Evolutionary conservation across 92 coral and sea anemone genomes (phyloP).

Genomic region (Bergia puertoricense): DNA sequence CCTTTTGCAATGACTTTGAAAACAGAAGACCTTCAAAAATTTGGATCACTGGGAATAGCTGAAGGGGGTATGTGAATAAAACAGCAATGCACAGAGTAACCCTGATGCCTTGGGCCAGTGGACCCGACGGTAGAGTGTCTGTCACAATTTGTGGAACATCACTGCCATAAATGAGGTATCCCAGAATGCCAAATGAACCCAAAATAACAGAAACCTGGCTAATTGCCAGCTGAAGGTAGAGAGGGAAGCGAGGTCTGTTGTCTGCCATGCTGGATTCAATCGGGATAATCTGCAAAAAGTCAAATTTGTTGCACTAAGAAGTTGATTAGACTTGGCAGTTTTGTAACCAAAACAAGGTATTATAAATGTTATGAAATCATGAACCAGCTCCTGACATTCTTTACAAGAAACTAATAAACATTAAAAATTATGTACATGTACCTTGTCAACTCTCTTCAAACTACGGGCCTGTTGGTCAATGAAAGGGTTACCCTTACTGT

Average conservation of each 20-base stretch:
- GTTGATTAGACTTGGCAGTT: too few species aligned
- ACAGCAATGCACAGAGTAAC: slow-evolving; percentile 82
- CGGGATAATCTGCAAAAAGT: slow-evolving; percentile 76
- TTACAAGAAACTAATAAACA: too few species aligned
- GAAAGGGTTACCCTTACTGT: too few species aligned
- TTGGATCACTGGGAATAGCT: slow-evolving; percentile 85
- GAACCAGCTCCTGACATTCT: too few species aligned
- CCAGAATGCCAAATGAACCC: slow-evolving; percentile 88
- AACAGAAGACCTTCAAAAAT: slow-evolving; percentile 77
- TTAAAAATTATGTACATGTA: too few species aligned
- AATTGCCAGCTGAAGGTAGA: slow-evolving; percentile 86
- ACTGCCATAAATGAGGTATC: slow-evolving; percentile 82
- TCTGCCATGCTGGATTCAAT: slow-evolving; percentile 95
- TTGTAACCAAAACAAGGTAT: too few species aligned
- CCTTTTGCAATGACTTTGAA: slow-evolving; percentile 50
- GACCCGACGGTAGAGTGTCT: slow-evolving; percentile 64
- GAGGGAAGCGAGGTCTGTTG: slow-evolving; percentile 81
- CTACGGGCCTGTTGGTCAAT: too few species aligned
- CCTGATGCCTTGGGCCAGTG: slow-evolving; percentile 65
- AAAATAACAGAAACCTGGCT: slow-evolving; percentile 74
- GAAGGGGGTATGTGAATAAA: slow-evolving; percentile 87
- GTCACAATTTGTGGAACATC: slow-evolving; percentile 88
- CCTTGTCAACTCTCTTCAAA: too few species aligned
- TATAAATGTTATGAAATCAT: too few species aligned
- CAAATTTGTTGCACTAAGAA: not conserved